phyloP scores from a whole-genome alignment of 2,797 vertebrate genomes.

The Halcyon smyrnensis region DNA sequence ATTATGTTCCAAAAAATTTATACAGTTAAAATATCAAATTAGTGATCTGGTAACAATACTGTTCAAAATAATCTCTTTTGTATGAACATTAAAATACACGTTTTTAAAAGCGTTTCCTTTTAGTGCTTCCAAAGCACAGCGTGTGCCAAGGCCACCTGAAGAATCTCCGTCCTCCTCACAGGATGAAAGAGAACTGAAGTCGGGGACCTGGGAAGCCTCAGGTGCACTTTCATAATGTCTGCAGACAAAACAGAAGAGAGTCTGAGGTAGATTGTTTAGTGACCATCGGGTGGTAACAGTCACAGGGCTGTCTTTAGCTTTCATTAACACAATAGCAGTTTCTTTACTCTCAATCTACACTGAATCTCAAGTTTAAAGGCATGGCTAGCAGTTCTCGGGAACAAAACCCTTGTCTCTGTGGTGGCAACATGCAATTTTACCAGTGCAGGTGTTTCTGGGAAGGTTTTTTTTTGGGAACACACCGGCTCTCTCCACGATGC shows the following conservation, averaged over 20 bases:
- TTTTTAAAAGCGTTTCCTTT: conserved; percentile 80
- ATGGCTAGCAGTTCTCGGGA: conserved; percentile 73
- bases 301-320: conserved; percentile 77
- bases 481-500: conserved; percentile 69
- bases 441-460: conserved; percentile 69
- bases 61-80: conserved; percentile 95
- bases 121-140: conserved; percentile 85
- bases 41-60: conserved; percentile 92
- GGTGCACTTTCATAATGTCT: conserved; percentile 82
- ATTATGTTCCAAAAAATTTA: conserved; percentile 92
- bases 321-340: conserved; percentile 80
- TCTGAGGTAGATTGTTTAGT: conserved; percentile 87
- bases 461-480: conserved; percentile 55
- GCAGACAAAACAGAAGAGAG: conserved; percentile 84
- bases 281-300: conserved; percentile 76
- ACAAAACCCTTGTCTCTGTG: conserved; percentile 71
- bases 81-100: conserved; percentile 94
- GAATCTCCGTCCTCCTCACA: conserved; percentile 80
- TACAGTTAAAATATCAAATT: conserved; percentile 93
- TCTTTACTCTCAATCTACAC: conserved; percentile 79
- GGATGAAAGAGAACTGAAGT: conserved; percentile 82
- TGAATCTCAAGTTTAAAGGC: conserved; percentile 80
- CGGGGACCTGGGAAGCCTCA: conserved; percentile 79
- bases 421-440: conserved; percentile 75
- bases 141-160: conserved; percentile 82